These are phyloP conservation scores for Calycopis cecrops DNA, from an alignment of 1,140 invertebrate species.

Conservation along the genomic window DNA sequence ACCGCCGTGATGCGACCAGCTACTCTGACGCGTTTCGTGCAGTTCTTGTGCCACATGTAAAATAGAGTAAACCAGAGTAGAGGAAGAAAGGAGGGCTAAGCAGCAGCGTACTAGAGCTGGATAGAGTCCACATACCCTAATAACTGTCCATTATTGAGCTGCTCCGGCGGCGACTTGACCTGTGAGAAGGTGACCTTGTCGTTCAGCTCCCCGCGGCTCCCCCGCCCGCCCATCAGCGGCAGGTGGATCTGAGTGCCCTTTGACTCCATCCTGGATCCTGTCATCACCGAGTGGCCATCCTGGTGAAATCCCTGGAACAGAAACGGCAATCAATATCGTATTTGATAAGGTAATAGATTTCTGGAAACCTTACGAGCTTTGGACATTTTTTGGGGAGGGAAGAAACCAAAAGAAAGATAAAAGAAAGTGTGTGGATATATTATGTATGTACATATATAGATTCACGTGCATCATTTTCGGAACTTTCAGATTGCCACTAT, in stretches of 20 bases:
- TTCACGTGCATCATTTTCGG: too few relatives aligned
- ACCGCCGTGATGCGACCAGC: too few relatives aligned
- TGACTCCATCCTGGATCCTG: constrained; percentile 62
- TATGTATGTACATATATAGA: too few relatives aligned
- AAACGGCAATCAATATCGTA: background rate
- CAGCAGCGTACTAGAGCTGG: too few relatives aligned
- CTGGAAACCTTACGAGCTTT: background rate
- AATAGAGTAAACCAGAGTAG: too few relatives aligned
- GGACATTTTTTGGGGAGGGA: background rate
- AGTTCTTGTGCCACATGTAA: too few relatives aligned
- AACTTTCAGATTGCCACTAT: too few relatives aligned
- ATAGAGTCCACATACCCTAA: constrained; percentile 57
- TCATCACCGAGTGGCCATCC: constrained; percentile 60
- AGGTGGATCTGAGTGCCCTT: constrained; percentile 67
- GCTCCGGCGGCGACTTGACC: constrained; percentile 54
- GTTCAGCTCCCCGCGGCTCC: constrained; percentile 56
- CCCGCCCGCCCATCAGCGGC: constrained; percentile 53
- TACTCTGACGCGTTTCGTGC: too few relatives aligned
- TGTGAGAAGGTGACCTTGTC: constrained; percentile 63
- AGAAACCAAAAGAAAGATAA: too few relatives aligned
- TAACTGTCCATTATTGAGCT: constrained; percentile 64
- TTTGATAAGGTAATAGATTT: background rate
- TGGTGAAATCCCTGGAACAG: constrained; percentile 46
- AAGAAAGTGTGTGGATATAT: too few relatives aligned
- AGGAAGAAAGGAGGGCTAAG: too few relatives aligned